Conservation (phyloP, 2,888 invertebrate genomes). For the Cheilosia vernalis region DNA sequence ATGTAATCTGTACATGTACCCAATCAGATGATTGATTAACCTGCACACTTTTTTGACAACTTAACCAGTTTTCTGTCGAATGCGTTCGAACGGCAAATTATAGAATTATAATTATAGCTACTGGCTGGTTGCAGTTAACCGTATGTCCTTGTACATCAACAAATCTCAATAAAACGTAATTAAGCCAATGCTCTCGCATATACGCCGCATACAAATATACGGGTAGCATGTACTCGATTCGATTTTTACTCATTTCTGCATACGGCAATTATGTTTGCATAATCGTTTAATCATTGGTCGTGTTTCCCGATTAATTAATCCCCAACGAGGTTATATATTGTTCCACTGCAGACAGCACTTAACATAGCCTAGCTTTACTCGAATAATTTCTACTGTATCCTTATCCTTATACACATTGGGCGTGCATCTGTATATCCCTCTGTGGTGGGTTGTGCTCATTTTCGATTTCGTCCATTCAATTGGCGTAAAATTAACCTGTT, state of each 20-base stretch:
- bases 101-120: too few species aligned
- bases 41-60: not conserved
- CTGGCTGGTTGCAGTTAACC: too few species aligned
- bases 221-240: not conserved
- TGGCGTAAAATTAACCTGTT: conserved; percentile 51
- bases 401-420: not conserved
- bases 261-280: conserved; percentile 45
- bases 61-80: conserved; percentile 5
- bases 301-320: conserved; percentile 50
- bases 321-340: conserved; percentile 21
- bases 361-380: not conserved
- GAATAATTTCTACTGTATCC: not conserved
- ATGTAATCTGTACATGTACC: not conserved
- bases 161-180: conserved; percentile 30
- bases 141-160: not conserved
- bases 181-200: conserved; percentile 5
- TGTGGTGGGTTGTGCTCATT: not conserved
- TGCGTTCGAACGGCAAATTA: too few species aligned
- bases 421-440: not conserved
- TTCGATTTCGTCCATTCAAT: conserved; percentile 10
- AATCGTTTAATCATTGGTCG: conserved; percentile 60
- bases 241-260: not conserved
- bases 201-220: not conserved
- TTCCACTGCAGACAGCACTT: not conserved
- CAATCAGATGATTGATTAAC: conserved; percentile 17